These are phyloP conservation scores for Quiscalus mexicanus DNA, from an alignment of 2,113 vertebrate genomes.

Conservation along the genomic window DNA sequence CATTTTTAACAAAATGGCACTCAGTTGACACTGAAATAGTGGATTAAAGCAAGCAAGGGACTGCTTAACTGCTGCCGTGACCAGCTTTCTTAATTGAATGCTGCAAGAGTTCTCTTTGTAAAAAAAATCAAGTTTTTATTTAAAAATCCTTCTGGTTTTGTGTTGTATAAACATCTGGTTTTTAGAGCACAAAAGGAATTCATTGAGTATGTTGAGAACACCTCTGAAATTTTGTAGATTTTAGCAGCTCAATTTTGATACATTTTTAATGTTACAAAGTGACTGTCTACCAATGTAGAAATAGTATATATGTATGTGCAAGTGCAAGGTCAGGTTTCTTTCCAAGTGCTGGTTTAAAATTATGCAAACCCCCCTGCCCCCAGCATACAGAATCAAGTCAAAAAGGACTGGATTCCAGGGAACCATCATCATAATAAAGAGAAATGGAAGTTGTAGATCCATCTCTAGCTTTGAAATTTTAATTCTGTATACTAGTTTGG, in stretches of 20 bases:
- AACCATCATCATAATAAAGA: not conserved
- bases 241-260: not conserved
- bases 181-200: not conserved
- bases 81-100: not conserved
- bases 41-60: not conserved
- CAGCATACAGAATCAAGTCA: not conserved
- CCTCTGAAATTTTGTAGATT: not conserved
- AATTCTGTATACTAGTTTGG: not conserved
- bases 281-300: rapidly evolving
- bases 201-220: not conserved
- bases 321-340: not conserved
- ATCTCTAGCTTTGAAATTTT: not conserved
- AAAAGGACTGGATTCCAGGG: not conserved
- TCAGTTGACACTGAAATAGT: not conserved
- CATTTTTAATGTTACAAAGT: not conserved
- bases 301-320: not conserved
- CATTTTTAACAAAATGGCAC: not conserved
- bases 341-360: not conserved
- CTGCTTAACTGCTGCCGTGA: rapidly evolving
- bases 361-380: too few species aligned
- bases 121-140: not conserved
- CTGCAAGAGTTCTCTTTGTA: not conserved
- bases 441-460: not conserved
- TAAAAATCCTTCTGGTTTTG: not conserved
- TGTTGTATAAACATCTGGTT: not conserved